A percentile compares a stretch with the other conserved stretches of the same genome.
Evolutionary conservation across 2,888 invertebrate species (phyloP).

Genomic region (Dynastes hyllus): DNA sequence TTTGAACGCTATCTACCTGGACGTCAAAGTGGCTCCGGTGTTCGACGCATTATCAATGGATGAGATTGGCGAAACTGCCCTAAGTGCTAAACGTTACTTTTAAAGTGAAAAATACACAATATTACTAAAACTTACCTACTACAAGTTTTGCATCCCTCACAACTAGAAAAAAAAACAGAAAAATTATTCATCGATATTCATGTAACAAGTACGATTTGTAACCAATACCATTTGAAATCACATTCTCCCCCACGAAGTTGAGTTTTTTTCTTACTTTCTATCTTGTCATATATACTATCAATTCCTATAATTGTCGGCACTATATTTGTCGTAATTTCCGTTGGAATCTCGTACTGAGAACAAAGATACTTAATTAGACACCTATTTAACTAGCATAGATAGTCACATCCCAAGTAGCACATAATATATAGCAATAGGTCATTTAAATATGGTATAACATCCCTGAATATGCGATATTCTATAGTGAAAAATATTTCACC

Average conservation of each 20-base stretch:
- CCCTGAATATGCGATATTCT: no score
- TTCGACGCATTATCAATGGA: not conserved
- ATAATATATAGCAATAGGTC: no score
- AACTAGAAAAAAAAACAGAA: not conserved
- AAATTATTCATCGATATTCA: not conserved
- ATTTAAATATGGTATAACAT: no score
- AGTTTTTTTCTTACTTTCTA: not conserved
- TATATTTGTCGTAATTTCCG: not conserved
- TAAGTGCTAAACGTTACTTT: slow-evolving; percentile 13
- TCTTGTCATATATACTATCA: not conserved
- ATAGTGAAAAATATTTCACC: no score
- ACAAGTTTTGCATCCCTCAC: not conserved
- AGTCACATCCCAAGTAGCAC: no score
- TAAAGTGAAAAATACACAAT: not conserved
- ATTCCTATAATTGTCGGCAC: slow-evolving; percentile 10
- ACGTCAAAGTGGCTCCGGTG: not conserved
- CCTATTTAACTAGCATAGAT: no score
- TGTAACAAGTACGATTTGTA: not conserved
- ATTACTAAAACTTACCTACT: slow-evolving; percentile 5
- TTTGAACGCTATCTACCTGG: not conserved
- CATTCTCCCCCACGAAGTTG: not conserved
- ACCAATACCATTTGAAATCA: not conserved
- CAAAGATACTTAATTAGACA: no score
- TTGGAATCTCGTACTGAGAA: no score
- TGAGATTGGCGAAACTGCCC: not conserved